Conservation (phyloP, 2,113 vertebrate species). For the Oreotragus oreotragus region DNA sequence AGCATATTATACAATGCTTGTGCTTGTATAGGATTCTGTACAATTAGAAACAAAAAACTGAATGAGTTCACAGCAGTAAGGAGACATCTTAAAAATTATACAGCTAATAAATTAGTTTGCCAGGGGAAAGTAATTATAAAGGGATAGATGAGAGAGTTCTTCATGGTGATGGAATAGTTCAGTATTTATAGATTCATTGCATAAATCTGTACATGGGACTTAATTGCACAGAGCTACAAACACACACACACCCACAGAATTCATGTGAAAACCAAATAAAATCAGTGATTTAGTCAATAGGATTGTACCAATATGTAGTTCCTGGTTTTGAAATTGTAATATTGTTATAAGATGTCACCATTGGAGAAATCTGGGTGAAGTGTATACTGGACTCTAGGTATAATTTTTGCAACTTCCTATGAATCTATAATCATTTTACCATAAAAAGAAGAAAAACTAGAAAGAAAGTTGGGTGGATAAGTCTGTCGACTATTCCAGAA, state of each 20-base stretch:
- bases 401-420: not conserved
- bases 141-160: not conserved
- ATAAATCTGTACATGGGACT: not conserved
- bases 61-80: not conserved
- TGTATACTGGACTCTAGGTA: not conserved
- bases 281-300: not conserved
- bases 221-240: not conserved
- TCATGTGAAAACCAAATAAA: not conserved
- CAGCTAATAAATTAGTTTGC: not conserved
- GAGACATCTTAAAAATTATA: not conserved
- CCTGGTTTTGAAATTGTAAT: not conserved
- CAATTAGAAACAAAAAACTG: not conserved
- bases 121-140: not conserved
- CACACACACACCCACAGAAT: not conserved
- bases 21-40: not conserved
- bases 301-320: not conserved
- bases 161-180: not conserved
- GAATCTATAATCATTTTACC: not conserved
- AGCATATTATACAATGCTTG: not conserved
- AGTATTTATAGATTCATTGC: not conserved
- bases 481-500: not conserved
- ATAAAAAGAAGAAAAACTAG: not conserved
- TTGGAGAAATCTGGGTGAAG: not conserved
- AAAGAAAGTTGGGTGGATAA: not conserved
- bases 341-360: not conserved